These are phyloP conservation scores for Ptilonorhynchus violaceus DNA, from an alignment of 2,113 vertebrate genomes.

Conservation along the genomic window DNA sequence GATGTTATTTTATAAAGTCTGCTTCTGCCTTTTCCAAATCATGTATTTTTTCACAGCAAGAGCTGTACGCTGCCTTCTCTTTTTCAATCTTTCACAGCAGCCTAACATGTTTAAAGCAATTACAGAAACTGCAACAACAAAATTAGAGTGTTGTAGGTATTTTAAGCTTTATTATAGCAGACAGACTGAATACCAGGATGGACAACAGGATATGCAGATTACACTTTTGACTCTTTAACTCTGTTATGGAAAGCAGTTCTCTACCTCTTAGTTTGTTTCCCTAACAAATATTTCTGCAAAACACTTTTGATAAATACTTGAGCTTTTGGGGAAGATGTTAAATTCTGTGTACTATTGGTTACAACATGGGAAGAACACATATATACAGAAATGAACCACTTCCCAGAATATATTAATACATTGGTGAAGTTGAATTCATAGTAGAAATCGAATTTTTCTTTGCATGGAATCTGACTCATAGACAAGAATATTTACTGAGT, in stretches of 20 bases:
- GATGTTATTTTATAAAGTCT: neutral
- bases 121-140: neutral
- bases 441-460: neutral
- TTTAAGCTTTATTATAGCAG: neutral
- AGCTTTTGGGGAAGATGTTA: neutral
- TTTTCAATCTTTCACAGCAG: neutral
- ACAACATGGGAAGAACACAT: neutral
- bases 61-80: neutral
- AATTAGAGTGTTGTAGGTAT: neutral
- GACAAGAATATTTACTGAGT: neutral
- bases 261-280: neutral
- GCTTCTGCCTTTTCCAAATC: neutral
- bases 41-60: neutral
- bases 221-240: neutral
- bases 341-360: neutral
- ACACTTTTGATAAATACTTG: neutral
- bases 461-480: neutral
- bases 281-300: neutral
- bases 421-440: neutral
- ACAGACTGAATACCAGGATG: neutral
- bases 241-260: neutral
- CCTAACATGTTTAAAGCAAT: neutral
- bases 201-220: neutral
- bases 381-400: neutral
- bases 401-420: neutral